Base-by-base conservation (phyloP, 1,140 invertebrate genomes). In the Ceratosolen fusciceps region DNA sequence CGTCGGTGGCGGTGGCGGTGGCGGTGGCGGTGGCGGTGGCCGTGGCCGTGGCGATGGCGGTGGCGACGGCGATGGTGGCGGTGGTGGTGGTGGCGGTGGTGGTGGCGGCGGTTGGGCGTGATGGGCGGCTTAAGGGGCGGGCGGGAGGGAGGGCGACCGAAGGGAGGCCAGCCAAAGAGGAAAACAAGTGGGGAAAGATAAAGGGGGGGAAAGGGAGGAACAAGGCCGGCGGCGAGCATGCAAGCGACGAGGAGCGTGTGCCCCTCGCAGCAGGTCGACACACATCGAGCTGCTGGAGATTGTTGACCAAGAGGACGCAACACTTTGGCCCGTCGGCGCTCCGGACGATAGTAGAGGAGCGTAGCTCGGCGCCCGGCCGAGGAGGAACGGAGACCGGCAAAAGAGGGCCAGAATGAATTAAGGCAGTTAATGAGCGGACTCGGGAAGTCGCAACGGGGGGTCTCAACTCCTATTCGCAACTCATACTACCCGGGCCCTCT, bases 341-440 rank as follows among this genome's bases (percentile, higher is more conserved):
- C 10, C 10, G 68, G 12, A 52, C 5, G 34, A 47, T 29, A 29
- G 65, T n/a, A n/a, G 79, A 54, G 79, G 29, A 80, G 82, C 80
- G n/a, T n/a, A 75, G 80, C 49, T 43, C 9, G 14, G 3, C 7
- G 43, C 43, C 43, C 49, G 49, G 49, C 4, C 49, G 74, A 84
- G 83, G 83, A 84, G 82, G 83, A 85, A 34, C 67, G 76, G 29
- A 26, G 67, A 10, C 71, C 80, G 70, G 67, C 82, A 83, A n/a
- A n/a, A 58, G n/a, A 73, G 24, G 24, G 71, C 31, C 71, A 16
- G 71, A 73, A 26, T 43, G 72, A 62, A 74, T 74, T 74, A 74
- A 83, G 86, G 78, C 84, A 86, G 88, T 88, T 90, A 90, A 90
- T 90, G 88, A 90, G 89, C 88, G 85, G 84, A 86, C 87, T 88